Conservation (phyloP, 2,888 invertebrate genomes). For the Mythimna vitellina region DNA sequence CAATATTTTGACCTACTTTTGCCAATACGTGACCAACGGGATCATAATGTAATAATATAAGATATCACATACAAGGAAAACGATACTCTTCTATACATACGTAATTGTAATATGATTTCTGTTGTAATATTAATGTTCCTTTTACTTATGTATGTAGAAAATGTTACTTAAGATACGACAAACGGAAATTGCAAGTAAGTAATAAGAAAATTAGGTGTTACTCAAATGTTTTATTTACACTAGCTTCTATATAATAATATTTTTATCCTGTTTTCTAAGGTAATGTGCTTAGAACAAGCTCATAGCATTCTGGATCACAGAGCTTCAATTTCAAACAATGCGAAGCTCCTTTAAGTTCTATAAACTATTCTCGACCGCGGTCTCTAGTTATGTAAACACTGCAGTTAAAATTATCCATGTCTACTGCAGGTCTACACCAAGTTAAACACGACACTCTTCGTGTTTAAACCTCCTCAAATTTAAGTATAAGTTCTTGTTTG, state of each 20-base stretch:
- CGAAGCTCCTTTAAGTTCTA: constrained; percentile 7
- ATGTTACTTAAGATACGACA: neutral
- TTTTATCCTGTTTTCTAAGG: too few relatives aligned
- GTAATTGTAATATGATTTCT: constrained; percentile 31
- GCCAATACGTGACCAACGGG: constrained; percentile 38
- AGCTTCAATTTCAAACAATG: neutral
- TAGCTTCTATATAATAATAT: too few relatives aligned
- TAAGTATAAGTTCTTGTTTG: constrained; percentile 10
- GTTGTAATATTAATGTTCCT: constrained; percentile 29
- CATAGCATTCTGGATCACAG: neutral
- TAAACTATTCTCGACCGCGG: constrained; percentile 3
- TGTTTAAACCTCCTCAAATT: constrained; percentile 21
- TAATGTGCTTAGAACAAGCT: neutral
- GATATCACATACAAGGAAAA: constrained; percentile 42
- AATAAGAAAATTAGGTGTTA: neutral
- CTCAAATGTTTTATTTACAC: too few relatives aligned
- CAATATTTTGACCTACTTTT: constrained; percentile 50
- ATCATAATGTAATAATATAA: constrained; percentile 45
- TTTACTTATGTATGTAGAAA: neutral
- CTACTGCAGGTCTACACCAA: constrained; percentile 20
- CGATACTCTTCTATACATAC: constrained; percentile 28
- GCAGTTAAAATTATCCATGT: constrained; percentile 33
- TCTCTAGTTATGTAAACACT: neutral
- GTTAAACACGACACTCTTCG: constrained; percentile 33
- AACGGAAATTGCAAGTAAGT: neutral